Evolutionary conservation across 2,888 invertebrate species (phyloP).

Genomic region (Drosophila paucipuncta): DNA sequence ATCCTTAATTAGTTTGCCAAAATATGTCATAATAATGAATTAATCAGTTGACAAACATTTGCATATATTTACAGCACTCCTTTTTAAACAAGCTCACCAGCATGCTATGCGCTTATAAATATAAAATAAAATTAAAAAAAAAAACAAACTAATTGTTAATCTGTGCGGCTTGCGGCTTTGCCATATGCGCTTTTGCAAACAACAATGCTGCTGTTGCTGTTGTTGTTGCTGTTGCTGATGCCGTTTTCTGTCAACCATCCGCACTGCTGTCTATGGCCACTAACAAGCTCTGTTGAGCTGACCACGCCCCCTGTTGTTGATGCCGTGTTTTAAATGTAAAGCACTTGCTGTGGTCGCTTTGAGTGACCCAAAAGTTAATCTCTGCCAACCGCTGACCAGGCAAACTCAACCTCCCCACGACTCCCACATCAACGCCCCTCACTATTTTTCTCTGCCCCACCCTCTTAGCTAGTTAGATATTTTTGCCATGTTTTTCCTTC

Average conservation of each 20-base stretch:
- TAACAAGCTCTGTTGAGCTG: slow-evolving; percentile 70
- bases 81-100: neutral
- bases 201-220: slow-evolving; percentile 23
- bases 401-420: slow-evolving; percentile 37
- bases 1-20: slow-evolving; percentile 17
- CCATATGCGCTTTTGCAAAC: slow-evolving; percentile 65
- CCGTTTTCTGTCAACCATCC: slow-evolving; percentile 22
- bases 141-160: slow-evolving; percentile 73
- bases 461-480: slow-evolving; percentile 58
- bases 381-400: slow-evolving; percentile 77
- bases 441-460: neutral
- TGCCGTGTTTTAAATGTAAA: slow-evolving; percentile 76
- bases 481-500: slow-evolving; percentile 38
- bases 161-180: slow-evolving; percentile 75
- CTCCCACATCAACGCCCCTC: neutral
- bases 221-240: slow-evolving; percentile 9
- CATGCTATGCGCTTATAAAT: slow-evolving; percentile 59
- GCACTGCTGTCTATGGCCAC: slow-evolving; percentile 51
- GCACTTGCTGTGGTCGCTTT: slow-evolving; percentile 80
- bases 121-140: slow-evolving; percentile 70
- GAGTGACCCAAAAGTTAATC: slow-evolving; percentile 81
- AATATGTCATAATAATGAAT: slow-evolving; percentile 1
- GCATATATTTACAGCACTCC: neutral
- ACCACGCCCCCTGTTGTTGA: slow-evolving; percentile 36
- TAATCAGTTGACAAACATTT: slow-evolving; percentile 10